Evolutionary conservation across 2,113 vertebrate species (phyloP), one percentile per base, ranked within the genome.

Genomic region (Scartelaos histophorus): DNA sequence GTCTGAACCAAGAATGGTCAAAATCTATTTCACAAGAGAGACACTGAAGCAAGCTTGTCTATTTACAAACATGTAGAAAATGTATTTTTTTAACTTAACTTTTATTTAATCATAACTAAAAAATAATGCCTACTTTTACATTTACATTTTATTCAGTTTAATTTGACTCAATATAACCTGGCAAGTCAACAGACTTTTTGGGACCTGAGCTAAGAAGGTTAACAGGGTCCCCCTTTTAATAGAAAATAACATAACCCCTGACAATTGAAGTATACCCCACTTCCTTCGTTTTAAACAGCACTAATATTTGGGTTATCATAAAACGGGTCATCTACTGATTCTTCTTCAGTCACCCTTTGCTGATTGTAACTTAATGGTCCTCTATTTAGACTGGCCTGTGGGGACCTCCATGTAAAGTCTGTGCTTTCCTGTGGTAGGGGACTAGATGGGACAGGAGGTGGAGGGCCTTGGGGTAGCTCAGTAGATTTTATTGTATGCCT

Each of bases 281-380:
- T 3, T 16, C 47, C 15, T 1, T 51, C 47, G 19, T 54, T 66
- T 71, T 54, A 88, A 54, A 81, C 77, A 3, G 70, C 29, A 68
- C 66, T 84, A n/a, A 81, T 78, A 3, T 83, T 66, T 58, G 45
- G 53, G 13, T 25, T 46, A 21, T 85, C 60, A 56, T 78, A 83
- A 74, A 70, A 29, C 12, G 29, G 17, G 25, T 74, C 71, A 68
- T 75, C 38, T 68, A 38, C 29, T 7, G 21, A 34, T n/a, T 86
- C 76, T 58, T 90, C 85, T 73, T 91, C 91, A 3, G 80, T 87
- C 79, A 69, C 89, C 74, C 67, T 88, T 69, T 86, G 87, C 66
- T 83, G 89, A 56, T 88, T 67, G 72, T 91, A 49, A 58, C 43
- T 75, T 0, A 61, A 71, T 16, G 80, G 62, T 70, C 66, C 76